Percentiles rank a stretch among this genome's conserved stretches.
These are phyloP conservation scores for Dipodomys spectabilis DNA, from an alignment of 2,113 vertebrate species.

Conservation along the genomic window DNA sequence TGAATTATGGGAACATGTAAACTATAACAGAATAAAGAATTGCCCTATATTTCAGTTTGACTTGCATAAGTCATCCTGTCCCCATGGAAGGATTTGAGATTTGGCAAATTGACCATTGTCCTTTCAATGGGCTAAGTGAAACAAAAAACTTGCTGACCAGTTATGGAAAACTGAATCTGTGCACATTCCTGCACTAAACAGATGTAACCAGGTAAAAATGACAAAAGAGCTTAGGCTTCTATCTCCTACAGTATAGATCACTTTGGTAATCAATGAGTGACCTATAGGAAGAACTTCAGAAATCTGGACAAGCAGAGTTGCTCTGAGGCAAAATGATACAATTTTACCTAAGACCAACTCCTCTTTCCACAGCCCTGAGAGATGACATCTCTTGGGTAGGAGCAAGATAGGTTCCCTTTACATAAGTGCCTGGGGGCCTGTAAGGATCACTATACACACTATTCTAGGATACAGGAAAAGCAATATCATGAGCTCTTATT, in stretches of 20 bases:
- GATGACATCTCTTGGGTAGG: neutral
- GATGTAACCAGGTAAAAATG: constrained; percentile 50
- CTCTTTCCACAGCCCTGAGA: neutral
- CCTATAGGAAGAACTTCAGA: neutral
- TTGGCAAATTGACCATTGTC: constrained; percentile 57
- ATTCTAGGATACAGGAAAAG: constrained; percentile 27
- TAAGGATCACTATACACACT: neutral
- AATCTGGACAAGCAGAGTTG: neutral
- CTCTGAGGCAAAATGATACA: neutral
- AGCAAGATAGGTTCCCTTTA: neutral
- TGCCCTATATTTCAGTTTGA: constrained; percentile 52
- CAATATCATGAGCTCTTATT: constrained; percentile 22
- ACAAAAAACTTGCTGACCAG: constrained; percentile 63
- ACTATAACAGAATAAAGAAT: constrained; percentile 60
- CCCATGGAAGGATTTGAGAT: constrained; percentile 61
- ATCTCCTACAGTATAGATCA: neutral
- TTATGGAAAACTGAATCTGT: constrained; percentile 62
- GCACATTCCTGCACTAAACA: constrained; percentile 25
- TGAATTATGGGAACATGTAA: constrained; percentile 57
- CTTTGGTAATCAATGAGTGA: neutral
- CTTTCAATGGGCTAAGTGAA: constrained; percentile 54
- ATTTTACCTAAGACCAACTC: neutral
- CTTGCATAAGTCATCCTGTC: constrained; percentile 58
- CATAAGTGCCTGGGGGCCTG: neutral
- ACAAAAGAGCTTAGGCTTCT: constrained; percentile 55